These are phyloP conservation scores for Pollenia labialis DNA, from an alignment of 2,888 invertebrate genomes.

Conservation along the genomic window DNA sequence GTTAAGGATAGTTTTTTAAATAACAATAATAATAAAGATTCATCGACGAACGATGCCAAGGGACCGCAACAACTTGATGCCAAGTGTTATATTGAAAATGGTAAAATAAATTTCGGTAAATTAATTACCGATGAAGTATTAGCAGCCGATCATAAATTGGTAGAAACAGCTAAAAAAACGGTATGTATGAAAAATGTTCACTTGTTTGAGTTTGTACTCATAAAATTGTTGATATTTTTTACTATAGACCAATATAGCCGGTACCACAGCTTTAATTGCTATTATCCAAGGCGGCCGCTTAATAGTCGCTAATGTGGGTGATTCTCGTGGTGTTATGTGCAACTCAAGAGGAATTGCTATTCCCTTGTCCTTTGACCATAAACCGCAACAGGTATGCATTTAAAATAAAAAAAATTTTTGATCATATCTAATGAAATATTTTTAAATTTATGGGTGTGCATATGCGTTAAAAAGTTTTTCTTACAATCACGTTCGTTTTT, in stretches of 20 bases:
- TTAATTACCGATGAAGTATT: slow-evolving; percentile 94
- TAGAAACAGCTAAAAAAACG: slow-evolving; percentile 92
- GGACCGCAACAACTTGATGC: slow-evolving; percentile 82
- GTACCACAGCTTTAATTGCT: slow-evolving; percentile 96
- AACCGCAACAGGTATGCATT: slow-evolving; percentile 93
- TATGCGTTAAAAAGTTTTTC: too few species aligned
- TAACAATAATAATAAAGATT: slow-evolving; percentile 76
- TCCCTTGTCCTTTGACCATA: slow-evolving; percentile 97
- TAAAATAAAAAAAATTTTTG: too few species aligned
- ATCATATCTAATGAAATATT: not conserved
- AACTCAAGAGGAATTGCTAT: slow-evolving; percentile 95
- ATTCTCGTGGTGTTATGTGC: slow-evolving; percentile 98
- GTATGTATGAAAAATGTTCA: slow-evolving; percentile 75
- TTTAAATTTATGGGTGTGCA: not conserved
- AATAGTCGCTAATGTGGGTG: slow-evolving; percentile 98
- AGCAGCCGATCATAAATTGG: slow-evolving; percentile 91
- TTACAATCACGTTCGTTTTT: too few species aligned
- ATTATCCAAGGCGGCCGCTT: slow-evolving; percentile 92
- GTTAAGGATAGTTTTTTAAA: slow-evolving; percentile 81
- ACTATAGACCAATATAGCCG: slow-evolving; percentile 88
- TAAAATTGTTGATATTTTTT: not conserved
- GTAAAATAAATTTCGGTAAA: slow-evolving; percentile 91
- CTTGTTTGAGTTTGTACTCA: too few species aligned
- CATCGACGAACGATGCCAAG: slow-evolving; percentile 68
- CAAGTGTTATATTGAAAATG: slow-evolving; percentile 89